A percentile compares a stretch with the other conserved stretches of the same genome.
These are phyloP conservation scores for Hartigia nigra DNA, from an alignment of 2,888 invertebrate genomes.

Conservation along the genomic window DNA sequence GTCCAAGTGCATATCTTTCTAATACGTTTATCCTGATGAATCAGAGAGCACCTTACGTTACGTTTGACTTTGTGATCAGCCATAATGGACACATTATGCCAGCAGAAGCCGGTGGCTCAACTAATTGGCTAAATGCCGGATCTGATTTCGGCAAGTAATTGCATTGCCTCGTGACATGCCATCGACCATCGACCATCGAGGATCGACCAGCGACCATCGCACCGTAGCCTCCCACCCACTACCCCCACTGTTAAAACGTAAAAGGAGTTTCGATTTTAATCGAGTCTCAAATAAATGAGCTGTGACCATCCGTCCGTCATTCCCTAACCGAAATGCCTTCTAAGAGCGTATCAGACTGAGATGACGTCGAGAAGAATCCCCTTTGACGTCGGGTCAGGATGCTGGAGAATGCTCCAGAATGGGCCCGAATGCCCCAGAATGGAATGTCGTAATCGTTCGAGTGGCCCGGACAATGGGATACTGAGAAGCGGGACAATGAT, in stretches of 20 bases:
- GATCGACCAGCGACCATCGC: too few relatives aligned
- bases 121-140: conserved; percentile 58
- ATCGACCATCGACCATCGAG: conserved; percentile 26
- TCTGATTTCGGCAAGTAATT: conserved; percentile 57
- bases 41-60: neutral
- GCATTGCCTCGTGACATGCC: conserved; percentile 55
- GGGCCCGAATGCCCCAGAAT: conserved; percentile 9
- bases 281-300: neutral
- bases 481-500: conserved; percentile 20
- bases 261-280: neutral
- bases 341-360: neutral
- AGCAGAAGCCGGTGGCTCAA: conserved; percentile 11
- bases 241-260: neutral
- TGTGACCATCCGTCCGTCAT: neutral
- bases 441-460: conserved; percentile 21
- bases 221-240: too few relatives aligned
- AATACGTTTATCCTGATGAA: neutral
- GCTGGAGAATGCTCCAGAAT: neutral
- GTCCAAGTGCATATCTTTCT: neutral
- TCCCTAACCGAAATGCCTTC: neutral
- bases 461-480: conserved; percentile 19
- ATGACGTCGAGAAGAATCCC: neutral
- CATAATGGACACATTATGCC: conserved; percentile 14
- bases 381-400: neutral
- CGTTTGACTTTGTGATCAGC: neutral